Evolutionary conservation across 1,140 invertebrate species (phyloP).

Genomic region (Pachypeltis micranthus): DNA sequence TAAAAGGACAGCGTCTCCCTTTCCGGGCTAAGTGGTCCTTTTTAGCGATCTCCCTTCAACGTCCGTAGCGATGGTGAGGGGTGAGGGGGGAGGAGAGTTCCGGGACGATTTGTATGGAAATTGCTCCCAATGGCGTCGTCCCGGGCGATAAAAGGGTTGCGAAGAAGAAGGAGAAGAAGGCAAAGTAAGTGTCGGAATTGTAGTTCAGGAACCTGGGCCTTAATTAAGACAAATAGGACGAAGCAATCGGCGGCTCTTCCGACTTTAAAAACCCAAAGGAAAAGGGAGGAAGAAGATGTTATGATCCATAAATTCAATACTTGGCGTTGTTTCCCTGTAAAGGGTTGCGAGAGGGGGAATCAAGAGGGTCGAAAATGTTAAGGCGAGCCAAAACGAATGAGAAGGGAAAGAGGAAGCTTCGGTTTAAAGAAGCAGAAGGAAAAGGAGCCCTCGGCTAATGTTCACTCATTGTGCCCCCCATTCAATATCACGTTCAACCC

Average conservation of each 20-base stretch:
- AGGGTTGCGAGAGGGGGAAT: background rate
- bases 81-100: too few relatives aligned
- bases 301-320: constrained; percentile 22
- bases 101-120: constrained; percentile 5
- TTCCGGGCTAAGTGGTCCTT: background rate
- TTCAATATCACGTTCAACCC: constrained; percentile 4
- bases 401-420: background rate
- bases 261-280: background rate
- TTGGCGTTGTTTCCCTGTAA: background rate
- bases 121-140: background rate
- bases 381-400: background rate
- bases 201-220: constrained; percentile 1
- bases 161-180: too few relatives aligned
- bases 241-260: constrained; percentile 7
- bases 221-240: constrained; percentile 20
- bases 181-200: constrained; percentile 8
- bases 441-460: constrained; percentile 8
- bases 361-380: background rate
- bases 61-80: too few relatives aligned
- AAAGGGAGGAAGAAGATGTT: constrained; percentile 8
- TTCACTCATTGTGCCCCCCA: constrained; percentile 20
- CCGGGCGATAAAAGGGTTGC: constrained; percentile 14
- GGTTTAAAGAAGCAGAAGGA: background rate
- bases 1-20: background rate
- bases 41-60: background rate